phyloP scores from a whole-genome alignment of 2,797 vertebrate species.

The Gephyroberyx darwinii region DNA sequence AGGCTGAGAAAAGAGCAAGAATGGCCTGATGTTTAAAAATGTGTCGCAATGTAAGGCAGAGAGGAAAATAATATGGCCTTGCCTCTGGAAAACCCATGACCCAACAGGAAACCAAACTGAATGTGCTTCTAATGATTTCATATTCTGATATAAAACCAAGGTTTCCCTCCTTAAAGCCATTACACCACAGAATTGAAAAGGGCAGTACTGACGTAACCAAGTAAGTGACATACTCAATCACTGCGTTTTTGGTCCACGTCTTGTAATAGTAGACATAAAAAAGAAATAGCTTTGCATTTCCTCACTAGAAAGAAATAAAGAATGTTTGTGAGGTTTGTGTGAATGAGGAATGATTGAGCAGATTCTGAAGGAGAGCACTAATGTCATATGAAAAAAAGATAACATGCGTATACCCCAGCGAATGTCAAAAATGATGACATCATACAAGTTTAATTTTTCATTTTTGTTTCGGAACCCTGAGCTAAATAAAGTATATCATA shows the following conservation, averaged over 20 bases:
- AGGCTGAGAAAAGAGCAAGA: conserved; percentile 12
- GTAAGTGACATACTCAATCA: conserved; percentile 46
- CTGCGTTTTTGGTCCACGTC: conserved; percentile 78
- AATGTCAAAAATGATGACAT: conserved; percentile 75
- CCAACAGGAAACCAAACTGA: conserved; percentile 15
- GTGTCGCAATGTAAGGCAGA: conserved; percentile 38
- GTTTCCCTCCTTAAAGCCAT: conserved; percentile 36
- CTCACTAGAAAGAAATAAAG: conserved; percentile 37
- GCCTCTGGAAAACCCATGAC: conserved; percentile 32
- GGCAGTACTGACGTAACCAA: conserved; percentile 43
- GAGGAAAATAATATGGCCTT: conserved; percentile 29
- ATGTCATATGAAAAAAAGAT: conserved; percentile 32
- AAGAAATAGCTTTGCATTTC: conserved; percentile 36
- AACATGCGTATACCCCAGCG: conserved; percentile 61
- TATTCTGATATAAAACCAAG: conserved; percentile 11
- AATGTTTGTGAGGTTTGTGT: conserved; percentile 12
- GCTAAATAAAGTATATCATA: conserved; percentile 74
- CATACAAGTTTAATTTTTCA: conserved; percentile 69
- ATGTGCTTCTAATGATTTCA: conserved; percentile 57
- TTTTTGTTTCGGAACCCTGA: conserved; percentile 83
- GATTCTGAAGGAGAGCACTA: conserved; percentile 20
- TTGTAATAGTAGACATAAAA: conserved; percentile 40
- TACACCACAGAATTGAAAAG: conserved; percentile 45
- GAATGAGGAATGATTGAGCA: conserved; percentile 43
- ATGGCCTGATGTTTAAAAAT: conserved; percentile 10